Evolutionary conservation across 2,113 vertebrate genomes (phyloP), one percentile per base, ranked within the genome.

Genomic region (Clarias macrocephalus): DNA sequence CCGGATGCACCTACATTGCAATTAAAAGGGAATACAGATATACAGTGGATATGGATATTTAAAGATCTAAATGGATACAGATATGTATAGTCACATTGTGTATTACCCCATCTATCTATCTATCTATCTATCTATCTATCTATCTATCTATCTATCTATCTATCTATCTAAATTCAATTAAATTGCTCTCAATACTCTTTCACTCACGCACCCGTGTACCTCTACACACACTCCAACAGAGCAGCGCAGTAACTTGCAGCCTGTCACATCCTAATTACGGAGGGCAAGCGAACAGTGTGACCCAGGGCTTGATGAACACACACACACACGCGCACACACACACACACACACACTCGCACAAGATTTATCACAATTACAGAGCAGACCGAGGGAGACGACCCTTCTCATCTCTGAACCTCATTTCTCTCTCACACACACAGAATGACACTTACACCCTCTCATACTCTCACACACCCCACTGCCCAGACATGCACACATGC

Each of bases 201-300:
- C 28, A 16, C 16, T 8, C 16, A 42, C 70, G 19, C 68, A 72
- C 13, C 33, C 4, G n/a, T 56, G 42, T 33, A 56, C 42, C 19
- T 57, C 48, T 33, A 56, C 82, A 83, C 48, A 84, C 52, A 73
- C 28, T 84, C 42, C 28, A 37, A 54, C 12, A 25, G 3, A 19
- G 83, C 48, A 85, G 86, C 60, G 82, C 70, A 79, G 82, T 86
- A 42, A 86, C 83, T 82, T 82, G 86, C 77, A 85, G 86, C 68
- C 84, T 87, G 83, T 87, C 83, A 63, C 60, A 85, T 85, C 83
- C 86, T 85, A 87, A 89, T 88, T 87, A 89, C 56, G 54, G 83
- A 59, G 88, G 83, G 70, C 79, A 81, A 86, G 37, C 48, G 83
- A 79, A 70, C 52, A 84, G 85, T 82, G 83, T 85, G 85, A 88